Percentiles rank a stretch among this genome's conserved stretches.
Conservation (phyloP, 2,888 invertebrate genomes). For the Colletes collaris region DNA sequence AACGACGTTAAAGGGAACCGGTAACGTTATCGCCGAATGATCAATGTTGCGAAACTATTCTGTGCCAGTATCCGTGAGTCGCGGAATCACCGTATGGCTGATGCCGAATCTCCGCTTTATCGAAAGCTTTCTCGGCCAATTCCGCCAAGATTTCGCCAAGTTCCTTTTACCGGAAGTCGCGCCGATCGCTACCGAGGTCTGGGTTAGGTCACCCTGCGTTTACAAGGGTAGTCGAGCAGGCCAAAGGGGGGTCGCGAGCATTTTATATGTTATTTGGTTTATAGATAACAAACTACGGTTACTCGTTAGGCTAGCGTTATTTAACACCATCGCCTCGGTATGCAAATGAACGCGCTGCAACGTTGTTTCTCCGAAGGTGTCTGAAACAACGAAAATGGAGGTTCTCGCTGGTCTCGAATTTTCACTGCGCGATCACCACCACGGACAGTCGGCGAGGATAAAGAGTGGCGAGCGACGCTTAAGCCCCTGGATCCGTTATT, state of each 20-base stretch:
- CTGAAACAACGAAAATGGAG: background rate
- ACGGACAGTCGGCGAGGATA: background rate
- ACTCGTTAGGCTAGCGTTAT: no score
- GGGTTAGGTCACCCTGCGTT: no score
- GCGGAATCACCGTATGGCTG: constrained; percentile 67
- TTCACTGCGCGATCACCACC: constrained; percentile 2
- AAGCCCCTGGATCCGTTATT: constrained; percentile 76
- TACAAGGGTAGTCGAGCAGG: no score
- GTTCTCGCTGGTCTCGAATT: background rate
- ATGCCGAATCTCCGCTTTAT: constrained; percentile 68
- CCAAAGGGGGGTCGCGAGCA: no score
- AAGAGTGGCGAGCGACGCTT: constrained; percentile 53
- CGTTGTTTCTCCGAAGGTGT: background rate
- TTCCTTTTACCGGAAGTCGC: no score
- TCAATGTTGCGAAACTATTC: constrained; percentile 78
- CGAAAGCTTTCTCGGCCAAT: background rate
- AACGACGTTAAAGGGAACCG: constrained; percentile 49
- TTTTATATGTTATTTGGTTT: no score
- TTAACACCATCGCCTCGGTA: no score
- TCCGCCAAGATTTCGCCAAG: no score
- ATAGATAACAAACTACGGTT: no score
- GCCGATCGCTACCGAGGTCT: no score
- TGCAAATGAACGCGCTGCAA: no score
- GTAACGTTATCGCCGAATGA: constrained; percentile 65
- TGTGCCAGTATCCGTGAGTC: constrained; percentile 38